Evolutionary conservation across 2,888 invertebrate species (phyloP).

Genomic region (Masnerella sp.): DNA sequence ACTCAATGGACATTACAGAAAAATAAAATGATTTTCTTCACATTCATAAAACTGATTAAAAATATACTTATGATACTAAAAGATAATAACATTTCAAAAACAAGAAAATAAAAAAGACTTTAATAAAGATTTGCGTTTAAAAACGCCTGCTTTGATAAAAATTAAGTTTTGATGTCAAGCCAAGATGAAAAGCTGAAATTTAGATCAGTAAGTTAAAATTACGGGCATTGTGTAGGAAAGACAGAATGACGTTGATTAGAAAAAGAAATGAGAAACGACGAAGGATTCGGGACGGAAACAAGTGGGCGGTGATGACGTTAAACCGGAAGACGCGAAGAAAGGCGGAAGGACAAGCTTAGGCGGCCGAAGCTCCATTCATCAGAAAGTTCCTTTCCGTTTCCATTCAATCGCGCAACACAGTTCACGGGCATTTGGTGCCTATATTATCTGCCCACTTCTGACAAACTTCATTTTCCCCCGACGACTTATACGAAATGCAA

Average conservation of each 20-base stretch:
- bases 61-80: too few species aligned
- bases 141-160: too few species aligned
- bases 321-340: constrained; percentile 71
- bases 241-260: constrained; percentile 37
- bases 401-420: constrained; percentile 56
- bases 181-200: too few species aligned
- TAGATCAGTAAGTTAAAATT: constrained; percentile 35
- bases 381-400: constrained; percentile 56
- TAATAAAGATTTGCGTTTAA: too few species aligned
- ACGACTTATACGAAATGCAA: constrained; percentile 45
- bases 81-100: too few species aligned
- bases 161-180: too few species aligned
- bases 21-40: too few species aligned
- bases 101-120: too few species aligned
- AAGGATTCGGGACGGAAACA: constrained; percentile 51
- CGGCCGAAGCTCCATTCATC: constrained; percentile 67
- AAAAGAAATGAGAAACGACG: constrained; percentile 38
- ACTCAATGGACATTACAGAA: too few species aligned
- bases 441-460: constrained; percentile 56
- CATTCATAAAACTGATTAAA: too few species aligned
- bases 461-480: constrained; percentile 53
- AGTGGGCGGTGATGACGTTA: constrained; percentile 63
- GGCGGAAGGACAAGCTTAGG: constrained; percentile 71
- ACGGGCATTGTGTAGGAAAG: constrained; percentile 30
- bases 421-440: constrained; percentile 42